A percentile compares a stretch with the other conserved stretches of the same genome.
Conservation (phyloP, 2,113 vertebrate species). For the Chinchilla lanigera region DNA sequence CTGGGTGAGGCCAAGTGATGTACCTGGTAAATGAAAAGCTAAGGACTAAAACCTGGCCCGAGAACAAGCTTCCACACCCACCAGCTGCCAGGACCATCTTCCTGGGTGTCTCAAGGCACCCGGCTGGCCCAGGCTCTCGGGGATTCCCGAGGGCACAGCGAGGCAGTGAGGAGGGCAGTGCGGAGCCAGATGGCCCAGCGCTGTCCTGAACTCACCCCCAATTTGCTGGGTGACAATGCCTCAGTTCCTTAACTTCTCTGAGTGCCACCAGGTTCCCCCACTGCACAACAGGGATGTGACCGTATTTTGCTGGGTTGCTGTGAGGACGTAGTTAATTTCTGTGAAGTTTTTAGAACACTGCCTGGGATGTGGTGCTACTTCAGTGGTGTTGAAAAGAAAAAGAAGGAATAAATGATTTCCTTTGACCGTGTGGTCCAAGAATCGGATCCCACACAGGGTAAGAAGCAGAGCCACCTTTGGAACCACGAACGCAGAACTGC, state of each 20-base stretch:
- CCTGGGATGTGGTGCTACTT: not conserved
- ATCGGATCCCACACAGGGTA: not conserved
- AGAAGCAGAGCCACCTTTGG: not conserved
- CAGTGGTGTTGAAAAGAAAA: not conserved
- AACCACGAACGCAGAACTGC: not conserved
- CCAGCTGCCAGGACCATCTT: not conserved
- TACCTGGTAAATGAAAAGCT: not conserved
- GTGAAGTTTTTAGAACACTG: not conserved
- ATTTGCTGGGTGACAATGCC: not conserved
- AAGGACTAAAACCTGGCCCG: not conserved
- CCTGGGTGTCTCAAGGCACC: not conserved
- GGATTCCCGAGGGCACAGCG: not conserved
- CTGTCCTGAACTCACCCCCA: not conserved
- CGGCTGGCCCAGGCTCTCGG: not conserved
- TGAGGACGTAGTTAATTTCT: not conserved
- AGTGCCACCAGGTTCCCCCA: not conserved
- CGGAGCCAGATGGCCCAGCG: not conserved
- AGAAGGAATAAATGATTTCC: not conserved
- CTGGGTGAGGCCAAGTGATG: not conserved
- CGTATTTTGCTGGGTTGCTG: not conserved
- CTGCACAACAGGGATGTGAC: not conserved
- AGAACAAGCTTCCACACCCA: not conserved
- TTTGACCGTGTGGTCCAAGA: not conserved
- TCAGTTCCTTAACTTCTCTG: not conserved
- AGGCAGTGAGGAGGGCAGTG: accelerated